A percentile compares a stretch with the other conserved stretches of the same genome.
Evolutionary conservation across 2,888 invertebrate genomes (phyloP).

Genomic region (Megalurothrips usitatus): DNA sequence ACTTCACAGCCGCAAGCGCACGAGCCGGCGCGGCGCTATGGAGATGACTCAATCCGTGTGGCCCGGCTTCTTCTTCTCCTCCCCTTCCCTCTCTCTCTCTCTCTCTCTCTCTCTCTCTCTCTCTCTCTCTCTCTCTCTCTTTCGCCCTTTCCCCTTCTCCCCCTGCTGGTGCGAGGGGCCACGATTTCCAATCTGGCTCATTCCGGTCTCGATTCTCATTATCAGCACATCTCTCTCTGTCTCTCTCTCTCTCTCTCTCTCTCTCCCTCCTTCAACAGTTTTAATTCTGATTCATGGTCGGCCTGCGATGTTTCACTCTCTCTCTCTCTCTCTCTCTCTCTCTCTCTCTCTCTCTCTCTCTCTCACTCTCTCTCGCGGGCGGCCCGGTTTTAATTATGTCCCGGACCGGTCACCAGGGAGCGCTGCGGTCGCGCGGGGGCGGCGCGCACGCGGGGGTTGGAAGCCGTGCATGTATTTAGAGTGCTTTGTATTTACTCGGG

Average conservation of each 20-base stretch:
- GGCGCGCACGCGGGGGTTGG: neutral
- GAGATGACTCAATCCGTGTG: conserved; percentile 17
- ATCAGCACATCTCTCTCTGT: neutral
- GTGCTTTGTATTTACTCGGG: conserved; percentile 24
- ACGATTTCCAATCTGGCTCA: neutral
- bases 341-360: neutral
- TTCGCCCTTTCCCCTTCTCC: neutral
- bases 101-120: neutral
- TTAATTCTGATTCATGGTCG: conserved; percentile 6
- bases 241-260: neutral
- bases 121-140: neutral
- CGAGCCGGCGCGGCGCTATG: neutral
- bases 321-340: neutral
- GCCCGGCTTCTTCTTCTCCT: neutral
- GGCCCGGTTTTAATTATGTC: neutral
- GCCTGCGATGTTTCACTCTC: conserved; percentile 3
- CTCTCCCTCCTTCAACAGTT: neutral
- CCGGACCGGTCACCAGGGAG: neutral
- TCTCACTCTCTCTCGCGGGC: neutral
- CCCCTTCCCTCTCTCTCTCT: neutral
- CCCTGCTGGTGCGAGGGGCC: too few relatives aligned
- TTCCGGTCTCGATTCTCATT: neutral
- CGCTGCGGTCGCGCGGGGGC: neutral
- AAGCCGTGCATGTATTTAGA: conserved; percentile 24
- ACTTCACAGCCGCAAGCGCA: conserved; percentile 15